These are phyloP conservation scores for Sisyra terminalis DNA, from an alignment of 2,888 invertebrate genomes.

Conservation along the genomic window DNA sequence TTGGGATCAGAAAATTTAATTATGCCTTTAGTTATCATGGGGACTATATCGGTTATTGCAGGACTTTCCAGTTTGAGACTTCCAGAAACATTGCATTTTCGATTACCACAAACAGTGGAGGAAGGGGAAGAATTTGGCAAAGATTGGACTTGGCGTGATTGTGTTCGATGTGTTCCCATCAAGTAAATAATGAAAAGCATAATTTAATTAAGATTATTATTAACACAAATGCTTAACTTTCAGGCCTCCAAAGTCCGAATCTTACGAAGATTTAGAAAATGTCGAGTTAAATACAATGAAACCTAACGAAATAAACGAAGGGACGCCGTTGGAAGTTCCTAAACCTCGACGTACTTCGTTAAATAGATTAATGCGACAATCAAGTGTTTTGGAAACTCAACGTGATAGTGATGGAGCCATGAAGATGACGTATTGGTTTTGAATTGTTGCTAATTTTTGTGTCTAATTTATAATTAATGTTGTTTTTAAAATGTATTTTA, in stretches of 20 bases:
- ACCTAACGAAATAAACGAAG: slow-evolving; percentile 30
- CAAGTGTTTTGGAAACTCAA: slow-evolving; percentile 70
- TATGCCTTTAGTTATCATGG: slow-evolving; percentile 72
- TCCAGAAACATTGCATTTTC: slow-evolving; percentile 72
- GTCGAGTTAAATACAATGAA: slow-evolving; percentile 23
- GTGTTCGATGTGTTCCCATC: slow-evolving; percentile 49
- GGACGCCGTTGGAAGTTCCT: slow-evolving; percentile 26
- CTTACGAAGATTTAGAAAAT: slow-evolving; percentile 60
- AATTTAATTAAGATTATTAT: neutral
- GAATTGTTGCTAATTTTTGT: slow-evolving; percentile 14
- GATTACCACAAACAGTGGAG: slow-evolving; percentile 70
- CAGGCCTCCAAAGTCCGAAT: slow-evolving; percentile 37
- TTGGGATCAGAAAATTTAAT: slow-evolving; percentile 74
- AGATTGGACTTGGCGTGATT: slow-evolving; percentile 61
- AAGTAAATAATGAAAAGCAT: slow-evolving; percentile 33
- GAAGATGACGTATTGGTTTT: slow-evolving; percentile 81
- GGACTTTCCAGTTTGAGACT: slow-evolving; percentile 63
- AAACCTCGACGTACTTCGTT: slow-evolving; percentile 35
- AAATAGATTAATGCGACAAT: slow-evolving; percentile 56
- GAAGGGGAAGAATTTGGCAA: slow-evolving; percentile 80
- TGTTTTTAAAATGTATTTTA: neutral
- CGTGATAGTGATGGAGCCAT: slow-evolving; percentile 62
- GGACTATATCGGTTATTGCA: slow-evolving; percentile 62
- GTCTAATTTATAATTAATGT: slow-evolving; percentile 6
- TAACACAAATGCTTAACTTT: slow-evolving; percentile 13